Percentiles rank a stretch among this genome's conserved stretches.
phyloP scores from a whole-genome alignment of 2,888 invertebrate genomes.

The Palloptera scutellata region DNA sequence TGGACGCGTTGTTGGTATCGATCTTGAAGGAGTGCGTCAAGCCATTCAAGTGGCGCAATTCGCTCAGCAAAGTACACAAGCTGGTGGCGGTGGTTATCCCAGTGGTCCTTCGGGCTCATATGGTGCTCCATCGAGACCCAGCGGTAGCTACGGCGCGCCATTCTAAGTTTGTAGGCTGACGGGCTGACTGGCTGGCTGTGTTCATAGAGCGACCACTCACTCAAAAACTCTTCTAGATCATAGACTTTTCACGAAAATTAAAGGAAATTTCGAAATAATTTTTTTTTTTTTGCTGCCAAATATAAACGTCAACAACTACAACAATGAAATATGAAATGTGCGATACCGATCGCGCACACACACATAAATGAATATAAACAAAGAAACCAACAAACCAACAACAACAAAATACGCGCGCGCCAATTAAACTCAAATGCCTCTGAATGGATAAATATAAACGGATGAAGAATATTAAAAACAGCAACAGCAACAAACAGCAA shows the following conservation, averaged over 20 bases:
- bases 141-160: constrained; percentile 74
- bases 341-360: not conserved
- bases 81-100: constrained; percentile 63
- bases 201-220: not conserved
- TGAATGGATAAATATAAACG: constrained; percentile 25
- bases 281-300: constrained; percentile 28
- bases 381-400: not conserved
- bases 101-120: constrained; percentile 69
- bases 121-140: constrained; percentile 70
- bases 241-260: too few species aligned
- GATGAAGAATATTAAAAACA: constrained; percentile 13
- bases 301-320: constrained; percentile 7
- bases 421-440: constrained; percentile 8
- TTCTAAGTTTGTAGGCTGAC: constrained; percentile 47
- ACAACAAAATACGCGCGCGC: constrained; percentile 9
- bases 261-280: too few species aligned
- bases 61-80: constrained; percentile 72
- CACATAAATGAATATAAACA: constrained; percentile 7
- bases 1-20: constrained; percentile 77
- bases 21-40: constrained; percentile 85
- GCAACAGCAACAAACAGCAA: constrained; percentile 18
- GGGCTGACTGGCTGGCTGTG: constrained; percentile 19
- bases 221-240: too few species aligned
- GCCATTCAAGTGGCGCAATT: constrained; percentile 89
- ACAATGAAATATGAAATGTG: not conserved